Evolutionary conservation across 2,888 invertebrate species (phyloP), one percentile per base, ranked within the genome.

Genomic region (Bugula neritina): DNA sequence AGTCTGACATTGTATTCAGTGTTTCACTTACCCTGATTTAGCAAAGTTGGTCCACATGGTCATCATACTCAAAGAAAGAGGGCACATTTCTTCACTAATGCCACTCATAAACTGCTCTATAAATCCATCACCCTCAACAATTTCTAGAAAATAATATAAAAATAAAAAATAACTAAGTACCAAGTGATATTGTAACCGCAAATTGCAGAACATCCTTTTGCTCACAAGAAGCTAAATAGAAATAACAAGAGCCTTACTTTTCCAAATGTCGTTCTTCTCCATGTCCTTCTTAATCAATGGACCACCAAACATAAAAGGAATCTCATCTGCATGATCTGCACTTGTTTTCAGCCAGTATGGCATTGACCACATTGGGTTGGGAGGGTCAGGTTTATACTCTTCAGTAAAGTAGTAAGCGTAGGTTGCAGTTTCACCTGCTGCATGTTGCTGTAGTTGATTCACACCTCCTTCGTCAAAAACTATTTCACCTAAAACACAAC

Each of bases 41-140:
- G 63, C 63, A 63, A 63, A 63, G 63, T 63, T 63, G 31, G 63
- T 63, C 63, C 63, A 63, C 34, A 63, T 29, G 27, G 27, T 63
- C 63, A 63, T 63, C 63, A 63, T 27, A 25, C 31, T 31, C 5
- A 31, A 5, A 25, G 63, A 63, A 5, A 63, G 63, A 2, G 2
- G 1, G 2, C 31, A 31, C 27, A 31, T 25, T 2, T 63, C 31
- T 3, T 43, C 17, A 17, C 17, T 43, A 17, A 43, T 43, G 5
- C 43, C 43, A 5, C 17, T 43, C 43, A 43, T 10, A 17, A 43
- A 43, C 10, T 5, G 43, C 17, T 43, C 43, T 17, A 43, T 43
- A 10, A 43, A 17, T 17, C 17, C 43, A 43, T 43, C 43, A 5
- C 5, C 17, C 10, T 43, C 43, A 5, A 43, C 10, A 5, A 43